Evolutionary conservation across 1,140 invertebrate genomes (phyloP).

Genomic region (Macrobrachium rosenbergii): DNA sequence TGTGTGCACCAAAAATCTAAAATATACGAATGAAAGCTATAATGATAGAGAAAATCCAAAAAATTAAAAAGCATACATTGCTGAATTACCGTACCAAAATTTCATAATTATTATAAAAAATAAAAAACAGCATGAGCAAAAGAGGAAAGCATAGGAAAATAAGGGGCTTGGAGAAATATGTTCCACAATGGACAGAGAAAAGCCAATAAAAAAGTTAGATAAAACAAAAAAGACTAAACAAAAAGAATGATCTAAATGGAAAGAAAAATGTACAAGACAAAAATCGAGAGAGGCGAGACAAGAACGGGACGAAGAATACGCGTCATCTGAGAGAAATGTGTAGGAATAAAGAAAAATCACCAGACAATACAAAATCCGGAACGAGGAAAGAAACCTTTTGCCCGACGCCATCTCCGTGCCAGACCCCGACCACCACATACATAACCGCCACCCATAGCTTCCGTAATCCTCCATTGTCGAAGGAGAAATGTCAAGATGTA

Average conservation of each 20-base stretch:
- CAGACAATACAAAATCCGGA: too few species aligned
- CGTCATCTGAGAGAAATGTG: neutral
- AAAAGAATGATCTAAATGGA: neutral
- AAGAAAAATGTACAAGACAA: neutral
- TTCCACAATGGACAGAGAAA: neutral
- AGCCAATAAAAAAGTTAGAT: neutral
- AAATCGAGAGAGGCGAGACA: neutral
- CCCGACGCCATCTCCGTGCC: too few species aligned
- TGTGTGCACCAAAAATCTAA: neutral
- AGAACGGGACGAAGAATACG: neutral
- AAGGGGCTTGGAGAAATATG: neutral
- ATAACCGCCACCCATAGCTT: too few species aligned
- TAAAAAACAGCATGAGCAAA: neutral
- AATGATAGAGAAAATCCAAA: neutral
- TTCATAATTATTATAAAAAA: too few species aligned
- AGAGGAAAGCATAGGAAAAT: neutral
- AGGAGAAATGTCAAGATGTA: too few species aligned
- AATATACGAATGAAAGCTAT: neutral
- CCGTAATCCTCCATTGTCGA: too few species aligned
- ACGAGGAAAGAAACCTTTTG: too few species aligned
- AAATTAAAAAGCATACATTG: neutral
- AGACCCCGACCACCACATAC: too few species aligned
- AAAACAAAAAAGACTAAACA: neutral
- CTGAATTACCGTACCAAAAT: too few species aligned
- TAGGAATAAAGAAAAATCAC: neutral